Conservation (phyloP, 2,888 invertebrate species). For the Stictocephala bisonia region DNA sequence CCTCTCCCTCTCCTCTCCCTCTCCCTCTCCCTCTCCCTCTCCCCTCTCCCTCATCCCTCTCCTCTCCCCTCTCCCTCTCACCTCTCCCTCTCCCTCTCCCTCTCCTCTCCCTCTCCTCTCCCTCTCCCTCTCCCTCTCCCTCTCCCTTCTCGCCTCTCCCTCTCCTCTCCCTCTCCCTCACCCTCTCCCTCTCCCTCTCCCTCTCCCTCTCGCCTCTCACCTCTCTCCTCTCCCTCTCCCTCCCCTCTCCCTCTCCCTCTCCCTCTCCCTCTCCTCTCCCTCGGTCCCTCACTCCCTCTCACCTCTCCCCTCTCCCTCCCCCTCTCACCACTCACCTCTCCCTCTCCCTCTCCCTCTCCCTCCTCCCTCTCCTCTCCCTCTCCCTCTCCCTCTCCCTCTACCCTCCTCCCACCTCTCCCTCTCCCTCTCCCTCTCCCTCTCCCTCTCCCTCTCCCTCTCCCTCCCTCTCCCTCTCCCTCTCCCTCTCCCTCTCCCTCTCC, state of each 20-base stretch:
- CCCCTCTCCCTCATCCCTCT: neutral
- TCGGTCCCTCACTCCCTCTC: neutral
- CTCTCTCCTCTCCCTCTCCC: neutral
- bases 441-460: too few relatives aligned
- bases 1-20: neutral
- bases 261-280: neutral
- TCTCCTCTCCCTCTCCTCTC: neutral
- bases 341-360: neutral
- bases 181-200: neutral
- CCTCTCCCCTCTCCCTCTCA: too few relatives aligned
- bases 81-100: too few relatives aligned
- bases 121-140: neutral
- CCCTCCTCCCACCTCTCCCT: too few relatives aligned
- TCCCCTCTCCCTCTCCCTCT: neutral
- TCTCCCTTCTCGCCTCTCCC: too few relatives aligned
- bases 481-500: too few relatives aligned
- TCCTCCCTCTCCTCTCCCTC: neutral
- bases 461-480: too few relatives aligned
- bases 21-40: neutral
- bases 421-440: too few relatives aligned
- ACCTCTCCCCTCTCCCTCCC: neutral
- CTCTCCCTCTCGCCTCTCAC: neutral
- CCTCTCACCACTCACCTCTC: too few relatives aligned
- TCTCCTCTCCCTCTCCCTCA: neutral
- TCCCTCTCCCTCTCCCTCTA: too few relatives aligned